These are phyloP conservation scores for Platycnemis pennipes DNA, from an alignment of 2,888 invertebrate species.

Conservation along the genomic window DNA sequence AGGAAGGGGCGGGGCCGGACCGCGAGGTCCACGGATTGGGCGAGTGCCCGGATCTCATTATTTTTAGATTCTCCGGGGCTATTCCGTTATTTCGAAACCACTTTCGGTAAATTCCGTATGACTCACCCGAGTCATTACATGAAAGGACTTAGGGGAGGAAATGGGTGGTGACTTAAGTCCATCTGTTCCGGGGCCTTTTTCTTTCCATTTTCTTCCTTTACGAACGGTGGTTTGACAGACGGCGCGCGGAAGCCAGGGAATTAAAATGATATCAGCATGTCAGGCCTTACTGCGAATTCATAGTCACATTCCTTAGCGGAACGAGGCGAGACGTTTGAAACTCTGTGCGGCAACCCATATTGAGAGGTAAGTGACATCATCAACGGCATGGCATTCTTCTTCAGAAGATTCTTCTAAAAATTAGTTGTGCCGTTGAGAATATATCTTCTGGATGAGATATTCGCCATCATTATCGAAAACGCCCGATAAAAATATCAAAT, in stretches of 20 bases:
- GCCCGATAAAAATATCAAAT: too few species aligned
- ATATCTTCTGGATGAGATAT: too few species aligned
- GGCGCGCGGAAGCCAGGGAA: neutral
- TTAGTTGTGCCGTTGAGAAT: too few species aligned
- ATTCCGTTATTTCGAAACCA: slow-evolving; percentile 29
- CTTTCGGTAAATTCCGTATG: slow-evolving; percentile 8
- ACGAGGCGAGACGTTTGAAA: too few species aligned
- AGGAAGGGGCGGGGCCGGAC: neutral
- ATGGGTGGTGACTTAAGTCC: neutral
- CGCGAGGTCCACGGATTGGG: neutral
- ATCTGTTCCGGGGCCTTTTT: neutral
- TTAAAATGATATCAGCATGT: neutral
- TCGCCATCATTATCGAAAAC: too few species aligned
- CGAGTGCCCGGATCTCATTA: slow-evolving; percentile 17
- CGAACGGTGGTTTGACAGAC: neutral
- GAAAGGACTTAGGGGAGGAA: neutral
- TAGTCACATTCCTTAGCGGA: too few species aligned
- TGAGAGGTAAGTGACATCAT: too few species aligned
- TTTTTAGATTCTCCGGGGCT: slow-evolving; percentile 10
- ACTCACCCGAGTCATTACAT: slow-evolving; percentile 1
- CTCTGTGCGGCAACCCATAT: too few species aligned
- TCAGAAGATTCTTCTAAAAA: too few species aligned
- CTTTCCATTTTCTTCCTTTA: neutral
- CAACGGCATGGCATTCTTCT: too few species aligned
- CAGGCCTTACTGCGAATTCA: neutral